Evolutionary conservation across 2,113 vertebrate genomes (phyloP).

Genomic region (Gallinago undulata): DNA sequence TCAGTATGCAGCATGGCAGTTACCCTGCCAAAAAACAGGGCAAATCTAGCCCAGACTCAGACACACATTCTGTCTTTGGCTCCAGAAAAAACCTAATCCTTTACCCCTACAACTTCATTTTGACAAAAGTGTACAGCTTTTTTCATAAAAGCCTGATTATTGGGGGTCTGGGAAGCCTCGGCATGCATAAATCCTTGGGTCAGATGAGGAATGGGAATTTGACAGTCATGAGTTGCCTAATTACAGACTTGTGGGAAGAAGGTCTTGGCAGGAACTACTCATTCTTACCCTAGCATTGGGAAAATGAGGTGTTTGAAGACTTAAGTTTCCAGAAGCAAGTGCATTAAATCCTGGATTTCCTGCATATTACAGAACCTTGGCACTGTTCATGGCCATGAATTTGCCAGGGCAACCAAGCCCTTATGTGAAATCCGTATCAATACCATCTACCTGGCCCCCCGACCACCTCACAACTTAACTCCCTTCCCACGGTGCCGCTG

Average conservation of each 20-base stretch:
- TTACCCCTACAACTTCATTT: not conserved
- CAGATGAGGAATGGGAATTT: not conserved
- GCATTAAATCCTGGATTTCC: not conserved
- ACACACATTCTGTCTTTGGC: not conserved
- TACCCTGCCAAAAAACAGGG: not conserved
- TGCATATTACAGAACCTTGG: not conserved
- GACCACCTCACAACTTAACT: not conserved
- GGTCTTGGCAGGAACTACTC: not conserved
- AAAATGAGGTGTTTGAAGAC: not conserved
- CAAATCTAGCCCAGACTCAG: not conserved
- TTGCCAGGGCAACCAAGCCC: not conserved
- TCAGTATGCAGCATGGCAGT: not conserved
- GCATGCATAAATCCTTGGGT: not conserved
- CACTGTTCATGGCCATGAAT: not conserved
- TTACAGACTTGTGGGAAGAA: not conserved
- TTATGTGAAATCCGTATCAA: not conserved
- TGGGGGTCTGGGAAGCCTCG: not conserved
- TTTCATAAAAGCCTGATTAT: not conserved
- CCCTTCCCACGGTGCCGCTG: not conserved
- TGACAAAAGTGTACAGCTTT: not conserved
- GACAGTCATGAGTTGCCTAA: not conserved
- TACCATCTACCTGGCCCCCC: not conserved
- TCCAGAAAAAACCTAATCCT: not conserved
- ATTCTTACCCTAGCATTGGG: not conserved
- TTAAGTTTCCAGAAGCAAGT: not conserved